Base-by-base conservation (phyloP, 2,113 vertebrate genomes). In the Oryzias celebensis region DNA sequence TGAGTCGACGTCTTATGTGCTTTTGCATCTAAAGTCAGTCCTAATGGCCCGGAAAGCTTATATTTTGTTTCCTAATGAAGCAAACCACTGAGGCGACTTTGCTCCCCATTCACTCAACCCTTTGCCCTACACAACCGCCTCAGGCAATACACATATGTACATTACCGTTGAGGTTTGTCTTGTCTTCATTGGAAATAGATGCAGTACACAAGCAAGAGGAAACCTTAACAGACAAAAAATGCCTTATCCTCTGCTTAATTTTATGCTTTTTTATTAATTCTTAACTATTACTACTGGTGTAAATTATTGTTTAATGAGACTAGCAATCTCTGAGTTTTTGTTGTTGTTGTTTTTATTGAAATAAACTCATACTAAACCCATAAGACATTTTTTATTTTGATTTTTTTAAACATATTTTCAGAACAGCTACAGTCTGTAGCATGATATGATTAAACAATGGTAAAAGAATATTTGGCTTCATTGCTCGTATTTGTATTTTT, bases 31-130 rank as follows among this genome's bases (percentile, higher is more conserved):
- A 96, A 98, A 97, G 94, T 97, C 94, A 95, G 95, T 91, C 93
- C 94, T 98, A 99, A 99, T 99, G 96, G 94, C 92, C 91, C 96
- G 95, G 96, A 98, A 99, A 98, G 96, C 95, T 98, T 96, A 97
- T 98, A 98, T 98, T 98, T 98, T 98, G 96, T 99, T 98, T 99
- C 95, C 95, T 99, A 98, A 98, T 98, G 96, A 98, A 98, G 96
- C 96, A 96, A 94, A 93, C 90, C 95, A 94, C 86, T 91, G 94
- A 94, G 82, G 91, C 95, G 92, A 94, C 93, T 95, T 94, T 87
- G 65, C 90, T 96, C 93, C 93, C 90, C 88, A 80, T 85, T 85
- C 86, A 73, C 77, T 85, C 87, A 83, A 85, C 87, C 82, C 87
- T 84, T 87, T 78, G 75, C 85, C 83, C 80, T 79, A 59, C 75